Evolutionary conservation across 2,888 invertebrate genomes (phyloP).

Genomic region (Halictus ligatus): DNA sequence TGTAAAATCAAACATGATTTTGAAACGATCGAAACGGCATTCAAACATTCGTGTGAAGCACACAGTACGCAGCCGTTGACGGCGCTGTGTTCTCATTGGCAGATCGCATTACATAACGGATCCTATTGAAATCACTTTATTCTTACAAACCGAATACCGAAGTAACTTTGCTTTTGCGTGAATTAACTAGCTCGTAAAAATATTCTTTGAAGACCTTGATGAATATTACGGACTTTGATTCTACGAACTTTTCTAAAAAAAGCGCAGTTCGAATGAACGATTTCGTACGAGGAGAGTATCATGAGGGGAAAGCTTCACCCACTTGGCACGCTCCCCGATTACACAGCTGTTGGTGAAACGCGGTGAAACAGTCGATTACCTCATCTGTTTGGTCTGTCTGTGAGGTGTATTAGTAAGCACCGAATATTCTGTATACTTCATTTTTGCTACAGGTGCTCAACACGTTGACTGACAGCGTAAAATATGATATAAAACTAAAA

Average conservation of each 20-base stretch:
- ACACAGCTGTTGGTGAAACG: constrained; percentile 11
- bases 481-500: too few species aligned
- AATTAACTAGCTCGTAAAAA: not conserved
- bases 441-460: too few species aligned
- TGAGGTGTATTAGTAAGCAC: too few species aligned
- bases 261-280: not conserved
- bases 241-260: not conserved
- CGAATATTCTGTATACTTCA: too few species aligned
- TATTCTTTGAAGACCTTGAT: not conserved
- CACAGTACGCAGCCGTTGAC: not conserved
- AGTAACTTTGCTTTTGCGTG: not conserved
- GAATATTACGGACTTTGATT: not conserved
- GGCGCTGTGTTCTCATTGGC: constrained; percentile 9
- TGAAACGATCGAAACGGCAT: constrained; percentile 16
- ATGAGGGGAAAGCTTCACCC: not conserved
- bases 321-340: constrained; percentile 14
- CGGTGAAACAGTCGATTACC: constrained; percentile 14
- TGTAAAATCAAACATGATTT: constrained; percentile 21
- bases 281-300: not conserved
- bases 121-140: not conserved
- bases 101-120: not conserved
- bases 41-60: not conserved
- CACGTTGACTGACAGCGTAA: too few species aligned
- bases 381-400: not conserved
- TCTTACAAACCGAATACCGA: not conserved